phyloP scores from a whole-genome alignment of 2,888 invertebrate genomes.

The Caenorhabditis wallacei region DNA sequence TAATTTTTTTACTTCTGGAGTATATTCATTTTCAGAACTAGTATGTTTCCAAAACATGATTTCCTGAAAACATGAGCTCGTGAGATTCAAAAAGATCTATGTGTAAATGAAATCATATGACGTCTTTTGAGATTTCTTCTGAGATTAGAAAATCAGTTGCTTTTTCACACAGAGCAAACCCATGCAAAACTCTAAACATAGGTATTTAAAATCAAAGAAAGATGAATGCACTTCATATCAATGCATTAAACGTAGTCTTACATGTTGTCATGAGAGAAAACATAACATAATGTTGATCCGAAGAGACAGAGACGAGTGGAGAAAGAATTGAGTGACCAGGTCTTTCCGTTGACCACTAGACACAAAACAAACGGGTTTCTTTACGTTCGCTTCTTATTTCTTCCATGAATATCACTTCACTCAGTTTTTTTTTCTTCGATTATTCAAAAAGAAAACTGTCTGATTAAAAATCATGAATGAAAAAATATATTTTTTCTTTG shows the following conservation, averaged over 20 bases:
- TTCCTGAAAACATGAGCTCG: no score
- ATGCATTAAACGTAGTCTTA: slow-evolving; percentile 8
- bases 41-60: no score
- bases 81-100: no score
- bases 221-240: background rate
- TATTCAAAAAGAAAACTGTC: background rate
- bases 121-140: no score
- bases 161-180: no score
- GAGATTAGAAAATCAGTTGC: no score
- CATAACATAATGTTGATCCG: background rate
- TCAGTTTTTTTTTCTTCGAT: background rate
- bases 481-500: no score
- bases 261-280: slow-evolving; percentile 6
- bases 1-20: no score
- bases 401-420: background rate
- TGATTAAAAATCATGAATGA: no score
- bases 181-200: no score
- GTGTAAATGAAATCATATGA: no score
- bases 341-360: slow-evolving; percentile 4
- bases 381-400: slow-evolving; percentile 13
- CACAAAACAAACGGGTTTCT: slow-evolving; percentile 38
- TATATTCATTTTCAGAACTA: no score
- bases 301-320: slow-evolving; percentile 38
- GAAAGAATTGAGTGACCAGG: slow-evolving; percentile 24
- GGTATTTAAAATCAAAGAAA: background rate